Evolutionary conservation across 2,888 invertebrate species (phyloP).

Genomic region (Sipha maydis): DNA sequence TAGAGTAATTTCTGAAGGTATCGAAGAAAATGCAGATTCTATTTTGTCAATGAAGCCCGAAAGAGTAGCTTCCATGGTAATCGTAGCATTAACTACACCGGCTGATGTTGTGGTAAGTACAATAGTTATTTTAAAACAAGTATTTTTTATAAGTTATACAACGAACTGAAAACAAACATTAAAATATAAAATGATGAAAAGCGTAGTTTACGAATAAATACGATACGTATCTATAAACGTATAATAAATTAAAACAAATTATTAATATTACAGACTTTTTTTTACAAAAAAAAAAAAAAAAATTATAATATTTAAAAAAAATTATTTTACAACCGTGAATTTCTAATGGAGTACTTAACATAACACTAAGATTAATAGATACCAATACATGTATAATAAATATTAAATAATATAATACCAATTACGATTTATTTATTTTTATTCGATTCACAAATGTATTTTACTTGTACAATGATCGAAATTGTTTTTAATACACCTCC

Average conservation of each 20-base stretch:
- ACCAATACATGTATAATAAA: background rate
- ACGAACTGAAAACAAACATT: background rate
- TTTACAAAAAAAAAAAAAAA: background rate
- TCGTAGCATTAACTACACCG: constrained; percentile 26
- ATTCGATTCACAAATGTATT: background rate
- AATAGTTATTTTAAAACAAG: background rate
- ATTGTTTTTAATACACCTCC: too few species aligned
- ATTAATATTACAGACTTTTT: background rate
- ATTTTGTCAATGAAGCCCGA: constrained; percentile 34
- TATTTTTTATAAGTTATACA: too few species aligned
- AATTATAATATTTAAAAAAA: background rate
- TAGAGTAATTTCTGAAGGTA: background rate
- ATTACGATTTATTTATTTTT: background rate
- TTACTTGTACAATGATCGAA: background rate
- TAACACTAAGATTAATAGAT: background rate
- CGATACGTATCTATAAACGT: background rate
- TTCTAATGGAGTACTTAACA: background rate
- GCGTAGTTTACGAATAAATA: background rate
- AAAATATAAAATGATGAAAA: background rate
- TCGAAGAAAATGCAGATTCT: background rate
- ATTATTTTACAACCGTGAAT: background rate
- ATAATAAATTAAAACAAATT: background rate
- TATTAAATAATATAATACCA: background rate
- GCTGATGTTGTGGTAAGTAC: constrained; percentile 33
- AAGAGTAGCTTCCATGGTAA: constrained; percentile 45